Percentiles rank a stretch among this genome's conserved stretches.
These are phyloP conservation scores for Dasyornis broadbenti DNA, from an alignment of 2,113 vertebrate species.

Conservation along the genomic window DNA sequence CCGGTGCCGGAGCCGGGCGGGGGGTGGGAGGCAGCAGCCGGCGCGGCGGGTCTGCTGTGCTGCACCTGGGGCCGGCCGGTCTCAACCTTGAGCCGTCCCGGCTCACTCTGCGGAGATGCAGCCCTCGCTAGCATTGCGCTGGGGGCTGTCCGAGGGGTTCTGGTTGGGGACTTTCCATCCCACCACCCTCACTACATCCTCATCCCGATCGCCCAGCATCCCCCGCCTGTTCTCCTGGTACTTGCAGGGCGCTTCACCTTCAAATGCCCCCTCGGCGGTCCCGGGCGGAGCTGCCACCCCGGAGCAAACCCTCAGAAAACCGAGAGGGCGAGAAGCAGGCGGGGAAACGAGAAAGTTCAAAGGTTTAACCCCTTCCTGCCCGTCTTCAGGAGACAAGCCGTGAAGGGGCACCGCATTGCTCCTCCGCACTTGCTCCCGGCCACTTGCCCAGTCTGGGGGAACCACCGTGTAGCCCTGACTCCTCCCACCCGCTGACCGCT, in stretches of 20 bases:
- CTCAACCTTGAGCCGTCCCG: not conserved
- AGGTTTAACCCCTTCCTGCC: not conserved
- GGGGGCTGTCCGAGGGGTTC: not conserved
- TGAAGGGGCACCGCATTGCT: not conserved
- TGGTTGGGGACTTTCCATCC: not conserved
- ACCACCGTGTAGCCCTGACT: not conserved
- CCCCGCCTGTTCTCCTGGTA: not conserved
- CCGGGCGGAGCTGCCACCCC: not conserved
- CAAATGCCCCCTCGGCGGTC: constrained; percentile 19
- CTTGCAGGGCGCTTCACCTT: constrained; percentile 30
- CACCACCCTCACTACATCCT: not conserved
- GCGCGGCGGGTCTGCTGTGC: not conserved
- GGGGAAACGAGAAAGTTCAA: not conserved
- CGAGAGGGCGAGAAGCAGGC: not conserved
- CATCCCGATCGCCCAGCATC: not conserved
- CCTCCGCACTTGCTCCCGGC: not conserved
- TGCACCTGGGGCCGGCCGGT: not conserved
- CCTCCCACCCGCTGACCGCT: fast-evolving
- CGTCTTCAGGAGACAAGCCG: not conserved
- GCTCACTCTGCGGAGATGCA: not conserved
- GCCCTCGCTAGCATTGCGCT: not conserved
- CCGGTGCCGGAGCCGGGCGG: not conserved
- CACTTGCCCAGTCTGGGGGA: not conserved
- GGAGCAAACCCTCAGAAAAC: not conserved
- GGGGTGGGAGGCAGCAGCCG: not conserved